phyloP scores from a whole-genome alignment of 2,888 invertebrate genomes.

The Hetaerina titia region DNA sequence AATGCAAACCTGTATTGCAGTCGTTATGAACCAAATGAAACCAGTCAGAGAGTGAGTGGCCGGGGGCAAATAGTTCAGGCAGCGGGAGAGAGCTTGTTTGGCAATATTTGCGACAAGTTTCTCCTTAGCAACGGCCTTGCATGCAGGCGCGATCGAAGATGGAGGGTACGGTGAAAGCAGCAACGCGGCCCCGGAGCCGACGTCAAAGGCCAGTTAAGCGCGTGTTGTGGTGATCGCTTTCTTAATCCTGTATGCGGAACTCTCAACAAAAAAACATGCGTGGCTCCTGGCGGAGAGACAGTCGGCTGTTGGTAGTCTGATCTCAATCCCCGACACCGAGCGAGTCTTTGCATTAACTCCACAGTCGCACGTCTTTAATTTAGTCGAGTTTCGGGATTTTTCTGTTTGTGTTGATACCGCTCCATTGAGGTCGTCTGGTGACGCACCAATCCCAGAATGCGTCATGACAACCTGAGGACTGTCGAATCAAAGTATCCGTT shows the following conservation, averaged over 20 bases:
- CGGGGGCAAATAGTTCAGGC: background rate
- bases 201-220: background rate
- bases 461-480: background rate
- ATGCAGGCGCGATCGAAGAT: background rate
- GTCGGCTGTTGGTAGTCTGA: background rate
- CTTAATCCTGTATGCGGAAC: slow-evolving; percentile 17
- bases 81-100: background rate
- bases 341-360: background rate
- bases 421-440: background rate
- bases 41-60: background rate
- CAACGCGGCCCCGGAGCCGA: background rate
- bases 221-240: background rate
- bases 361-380: background rate
- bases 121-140: slow-evolving; percentile 35
- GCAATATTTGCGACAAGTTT: slow-evolving; percentile 21
- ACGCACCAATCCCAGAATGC: background rate
- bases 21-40: background rate
- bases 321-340: background rate
- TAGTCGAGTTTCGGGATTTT: background rate
- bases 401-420: background rate
- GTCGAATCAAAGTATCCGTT: background rate
- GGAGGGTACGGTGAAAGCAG: background rate
- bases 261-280: background rate
- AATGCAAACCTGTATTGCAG: background rate
- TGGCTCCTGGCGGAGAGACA: background rate